Base-by-base conservation (phyloP, 2,888 invertebrate genomes). In the Xestia ashworthii region DNA sequence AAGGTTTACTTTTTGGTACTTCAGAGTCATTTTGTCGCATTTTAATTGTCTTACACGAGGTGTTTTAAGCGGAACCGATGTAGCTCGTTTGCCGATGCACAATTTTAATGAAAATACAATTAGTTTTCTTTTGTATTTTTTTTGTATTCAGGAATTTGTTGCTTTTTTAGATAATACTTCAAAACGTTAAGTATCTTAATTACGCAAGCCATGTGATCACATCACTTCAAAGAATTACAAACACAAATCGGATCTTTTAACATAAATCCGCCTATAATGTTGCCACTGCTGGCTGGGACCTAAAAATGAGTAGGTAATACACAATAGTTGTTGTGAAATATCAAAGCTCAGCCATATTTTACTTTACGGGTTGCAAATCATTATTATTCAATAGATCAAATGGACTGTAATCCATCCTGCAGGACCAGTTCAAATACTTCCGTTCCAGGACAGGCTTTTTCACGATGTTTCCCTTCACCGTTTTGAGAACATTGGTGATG, bases 21-120 rank as follows among this genome's bases (percentile, higher is more conserved):
- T 83, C 74, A 73, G 46, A 83, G 74, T 80, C 77, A 85, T 83
- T 84, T 79, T 81, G 82, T 82, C 60, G 76, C 62, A 78, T 78
- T 88, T 87, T 87, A 85, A 87, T 87, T 87, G 74, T 85, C 69
- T 76, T 71, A 74, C 62, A 74, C 65, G 50, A 46, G 58, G 71
- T 74, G 68, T 83, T 72, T 75, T 65, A 71, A 73, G 66, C 65
- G 78, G 76, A 76, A 82, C 70, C 32, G 41, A 76, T 71, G 38
- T 44, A 50, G 46, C 12, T 69, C 14, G 19, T 41, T 78, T 81
- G 25, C 68, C 71, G 25, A 50, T 44, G 16, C n/a, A 19, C 14
- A 16, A 50, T 75, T 75, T 74, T 22, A 60, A 62, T 48, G 46
- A 41, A 25, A 41, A 74, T 44, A 48, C 22, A 22, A 8, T 22